Conservation (phyloP, 2,888 invertebrate species). For the Melieria picta region DNA sequence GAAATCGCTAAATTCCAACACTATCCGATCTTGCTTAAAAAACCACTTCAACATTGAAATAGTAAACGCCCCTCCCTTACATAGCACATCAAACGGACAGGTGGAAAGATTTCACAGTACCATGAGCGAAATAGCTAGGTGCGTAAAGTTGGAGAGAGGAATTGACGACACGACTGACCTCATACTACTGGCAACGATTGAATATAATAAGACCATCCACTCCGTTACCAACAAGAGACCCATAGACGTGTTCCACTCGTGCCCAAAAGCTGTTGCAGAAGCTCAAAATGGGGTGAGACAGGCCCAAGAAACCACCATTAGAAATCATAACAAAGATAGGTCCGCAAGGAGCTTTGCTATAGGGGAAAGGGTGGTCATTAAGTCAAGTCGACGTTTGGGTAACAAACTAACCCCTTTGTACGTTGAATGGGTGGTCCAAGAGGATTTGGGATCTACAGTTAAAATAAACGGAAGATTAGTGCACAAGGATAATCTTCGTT, state of each 20-base stretch:
- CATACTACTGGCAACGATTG: background rate
- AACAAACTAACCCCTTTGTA: conserved; percentile 14
- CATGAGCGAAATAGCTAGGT: too few species aligned
- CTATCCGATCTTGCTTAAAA: conserved; percentile 17
- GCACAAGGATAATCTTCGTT: conserved; percentile 8
- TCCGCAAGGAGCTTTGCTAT: background rate
- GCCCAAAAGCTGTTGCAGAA: background rate
- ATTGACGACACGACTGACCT: background rate
- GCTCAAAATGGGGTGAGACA: background rate
- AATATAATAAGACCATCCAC: conserved; percentile 10
- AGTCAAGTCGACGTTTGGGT: conserved; percentile 8
- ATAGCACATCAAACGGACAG: too few species aligned
- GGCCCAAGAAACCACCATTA: background rate
- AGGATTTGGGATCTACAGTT: conserved; percentile 14
- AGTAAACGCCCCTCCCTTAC: too few species aligned
- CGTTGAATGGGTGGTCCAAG: conserved; percentile 10
- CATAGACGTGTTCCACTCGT: background rate
- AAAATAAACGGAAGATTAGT: conserved; percentile 13
- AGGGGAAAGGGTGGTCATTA: conserved; percentile 11
- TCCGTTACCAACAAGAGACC: conserved; percentile 14
- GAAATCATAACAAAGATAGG: conserved; percentile 7
- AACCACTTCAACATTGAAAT: too few species aligned
- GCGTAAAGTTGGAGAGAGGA: too few species aligned
- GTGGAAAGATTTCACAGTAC: too few species aligned
- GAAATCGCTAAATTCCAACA: conserved; percentile 31